These are phyloP conservation scores for Ganaspis brasiliensis DNA, from an alignment of 2,888 invertebrate species.

Conservation along the genomic window DNA sequence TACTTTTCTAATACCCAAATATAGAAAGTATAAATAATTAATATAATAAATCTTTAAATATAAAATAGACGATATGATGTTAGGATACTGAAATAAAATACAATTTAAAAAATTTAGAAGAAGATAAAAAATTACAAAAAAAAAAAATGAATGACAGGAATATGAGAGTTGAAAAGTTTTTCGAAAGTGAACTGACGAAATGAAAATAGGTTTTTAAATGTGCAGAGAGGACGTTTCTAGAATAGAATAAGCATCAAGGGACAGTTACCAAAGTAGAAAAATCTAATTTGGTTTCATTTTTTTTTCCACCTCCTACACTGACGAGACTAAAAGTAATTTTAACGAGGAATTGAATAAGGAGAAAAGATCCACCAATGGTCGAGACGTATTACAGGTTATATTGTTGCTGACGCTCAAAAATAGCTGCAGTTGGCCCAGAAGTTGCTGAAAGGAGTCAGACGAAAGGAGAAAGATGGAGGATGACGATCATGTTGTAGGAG, in stretches of 20 bases:
- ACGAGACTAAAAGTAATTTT: neutral
- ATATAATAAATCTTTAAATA: no score
- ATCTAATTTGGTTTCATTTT: constrained; percentile 18
- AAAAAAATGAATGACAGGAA: no score
- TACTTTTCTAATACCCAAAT: no score
- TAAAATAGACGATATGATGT: no score
- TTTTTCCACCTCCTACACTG: neutral
- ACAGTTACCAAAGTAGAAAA: neutral
- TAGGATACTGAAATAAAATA: no score
- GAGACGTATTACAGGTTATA: constrained; percentile 44
- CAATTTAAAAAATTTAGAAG: no score
- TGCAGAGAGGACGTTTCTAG: neutral
- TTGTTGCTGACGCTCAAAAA: constrained; percentile 53
- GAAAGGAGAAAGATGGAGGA: constrained; percentile 35
- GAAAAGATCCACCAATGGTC: constrained; percentile 4
- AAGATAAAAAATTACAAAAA: no score
- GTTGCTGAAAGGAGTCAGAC: constrained; percentile 59
- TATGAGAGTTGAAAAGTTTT: no score
- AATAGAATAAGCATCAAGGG: neutral
- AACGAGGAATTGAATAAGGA: neutral
- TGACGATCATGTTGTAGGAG: constrained; percentile 26
- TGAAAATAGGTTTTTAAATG: no score
- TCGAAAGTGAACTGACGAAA: no score
- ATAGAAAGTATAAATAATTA: no score
- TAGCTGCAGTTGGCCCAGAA: constrained; percentile 56